Percentiles rank a stretch among this genome's conserved stretches.
Conservation (phyloP, 2,797 vertebrate genomes). For the Notolepis coatsorum region DNA sequence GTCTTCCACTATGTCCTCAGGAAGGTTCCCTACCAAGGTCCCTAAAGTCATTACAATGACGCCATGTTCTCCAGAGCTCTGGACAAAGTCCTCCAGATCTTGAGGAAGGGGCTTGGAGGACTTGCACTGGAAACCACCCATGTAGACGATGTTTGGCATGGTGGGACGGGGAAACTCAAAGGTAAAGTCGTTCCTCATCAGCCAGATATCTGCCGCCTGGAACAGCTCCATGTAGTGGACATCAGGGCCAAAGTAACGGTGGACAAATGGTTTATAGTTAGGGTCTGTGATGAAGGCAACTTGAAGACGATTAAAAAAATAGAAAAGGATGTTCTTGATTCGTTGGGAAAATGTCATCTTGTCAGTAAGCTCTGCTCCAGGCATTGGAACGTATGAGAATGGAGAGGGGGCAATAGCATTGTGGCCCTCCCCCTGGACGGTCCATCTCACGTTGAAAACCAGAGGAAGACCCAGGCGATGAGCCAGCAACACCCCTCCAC, state of each 20-base stretch:
- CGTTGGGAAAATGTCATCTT: conserved; percentile 67
- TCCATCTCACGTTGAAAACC: conserved; percentile 75
- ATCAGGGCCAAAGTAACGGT: conserved; percentile 63
- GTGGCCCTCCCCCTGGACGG: conserved; percentile 66
- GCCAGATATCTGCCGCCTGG: conserved; percentile 76
- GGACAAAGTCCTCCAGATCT: conserved; percentile 72
- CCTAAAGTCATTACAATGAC: conserved; percentile 80
- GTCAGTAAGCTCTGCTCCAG: conserved; percentile 66
- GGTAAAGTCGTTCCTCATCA: conserved; percentile 74
- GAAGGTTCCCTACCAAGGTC: conserved; percentile 57
- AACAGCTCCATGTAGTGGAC: conserved; percentile 56
- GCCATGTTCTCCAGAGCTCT: conserved; percentile 72
- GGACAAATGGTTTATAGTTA: conserved; percentile 57
- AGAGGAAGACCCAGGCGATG: conserved; percentile 69
- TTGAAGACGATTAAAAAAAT: conserved; percentile 43
- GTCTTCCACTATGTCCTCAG: conserved; percentile 54
- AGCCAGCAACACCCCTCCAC: conserved; percentile 60
- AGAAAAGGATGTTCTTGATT: conserved; percentile 62
- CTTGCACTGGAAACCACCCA: conserved; percentile 78
- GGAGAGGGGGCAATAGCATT: conserved; percentile 67
- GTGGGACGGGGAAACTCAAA: conserved; percentile 80
- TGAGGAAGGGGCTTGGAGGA: conserved; percentile 54
- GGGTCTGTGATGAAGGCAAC: conserved; percentile 47
- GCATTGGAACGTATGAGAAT: conserved; percentile 66
- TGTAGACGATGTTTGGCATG: conserved; percentile 79